Evolutionary conservation across 2,797 vertebrate genomes (phyloP), one percentile per base, ranked within the genome.

Genomic region (Crenuchus spilurus): DNA sequence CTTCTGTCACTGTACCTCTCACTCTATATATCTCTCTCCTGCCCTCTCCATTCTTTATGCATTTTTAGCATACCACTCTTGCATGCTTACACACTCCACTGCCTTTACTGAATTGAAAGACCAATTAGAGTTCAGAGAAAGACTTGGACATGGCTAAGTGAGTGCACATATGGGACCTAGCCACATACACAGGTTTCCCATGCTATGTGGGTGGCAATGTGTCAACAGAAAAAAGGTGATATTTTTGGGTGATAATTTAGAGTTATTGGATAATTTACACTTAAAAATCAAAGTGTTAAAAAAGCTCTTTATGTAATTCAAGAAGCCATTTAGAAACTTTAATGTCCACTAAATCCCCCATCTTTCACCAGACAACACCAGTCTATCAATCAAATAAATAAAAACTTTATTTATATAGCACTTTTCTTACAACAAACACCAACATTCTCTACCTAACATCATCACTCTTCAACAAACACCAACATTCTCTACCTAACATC

Each of bases 51-150:
- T 79, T 78, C 49, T 57, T 65, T 63, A 60, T 79, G 73, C 76
- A 70, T 81, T 85, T 85, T 82, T 78, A 76, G 74, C 76, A 81
- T 86, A 82, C 84, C 72, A 74, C 70, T 80, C 72, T 75, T 51
- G 72, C 10, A 74, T 80, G 79, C 65, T 63, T 87, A 87, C 81
- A 78, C 82, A 80, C 81, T 84, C 73, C 77, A 86, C 77, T 83
- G 70, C 81, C 54, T 76, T 52, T 4, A 46, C 62, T 84, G 81
- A 84, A 85, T 83, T 65, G 68, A 74, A 78, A 76, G 70, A 71
- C 70, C 75, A 88, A 82, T 85, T 80, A 84, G 65, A 74, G 72
- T 76, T 72, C 54, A 52, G 58, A 67, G 63, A 85, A 77, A 30
- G 26, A 54, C 16, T 61, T 66, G 82, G 69, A 69, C 83, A 76